Conservation (phyloP, 2,113 vertebrate species). For the Aepyceros melampus region DNA sequence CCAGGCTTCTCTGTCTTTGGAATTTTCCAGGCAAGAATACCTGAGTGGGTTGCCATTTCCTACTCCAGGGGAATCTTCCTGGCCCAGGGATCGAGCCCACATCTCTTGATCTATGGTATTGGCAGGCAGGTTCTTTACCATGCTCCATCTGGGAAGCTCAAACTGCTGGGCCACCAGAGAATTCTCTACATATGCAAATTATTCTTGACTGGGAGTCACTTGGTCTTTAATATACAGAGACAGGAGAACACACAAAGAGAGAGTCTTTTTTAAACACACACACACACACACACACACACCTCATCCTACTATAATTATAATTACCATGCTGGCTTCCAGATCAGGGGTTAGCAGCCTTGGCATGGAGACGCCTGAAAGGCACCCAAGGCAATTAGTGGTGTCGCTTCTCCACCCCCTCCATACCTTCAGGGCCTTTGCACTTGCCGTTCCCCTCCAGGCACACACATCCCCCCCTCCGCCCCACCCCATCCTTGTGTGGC, state of each 20-base stretch:
- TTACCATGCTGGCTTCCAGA: neutral
- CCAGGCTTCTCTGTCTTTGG: neutral
- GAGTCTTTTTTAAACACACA: neutral
- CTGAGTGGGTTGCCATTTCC: neutral
- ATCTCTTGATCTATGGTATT: neutral
- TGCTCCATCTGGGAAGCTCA: neutral
- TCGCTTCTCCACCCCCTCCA: neutral
- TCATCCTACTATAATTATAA: neutral
- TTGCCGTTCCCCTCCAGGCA: neutral
- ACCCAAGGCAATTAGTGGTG: conserved; percentile 1
- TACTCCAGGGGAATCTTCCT: neutral
- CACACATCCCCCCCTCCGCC: neutral
- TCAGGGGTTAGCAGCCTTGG: neutral
- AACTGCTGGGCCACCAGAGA: neutral
- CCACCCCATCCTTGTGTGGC: neutral
- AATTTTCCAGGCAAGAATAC: neutral
- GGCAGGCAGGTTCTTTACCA: neutral
- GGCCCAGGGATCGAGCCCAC: neutral
- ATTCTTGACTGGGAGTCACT: neutral
- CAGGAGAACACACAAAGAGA: neutral
- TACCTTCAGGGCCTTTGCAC: neutral
- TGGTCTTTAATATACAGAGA: neutral
- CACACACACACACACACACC: neutral
- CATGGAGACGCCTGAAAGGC: neutral
- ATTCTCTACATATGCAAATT: neutral